These are phyloP conservation scores for Pyxicephalus adspersus DNA, from an alignment of 2,113 vertebrate species.

Conservation along the genomic window DNA sequence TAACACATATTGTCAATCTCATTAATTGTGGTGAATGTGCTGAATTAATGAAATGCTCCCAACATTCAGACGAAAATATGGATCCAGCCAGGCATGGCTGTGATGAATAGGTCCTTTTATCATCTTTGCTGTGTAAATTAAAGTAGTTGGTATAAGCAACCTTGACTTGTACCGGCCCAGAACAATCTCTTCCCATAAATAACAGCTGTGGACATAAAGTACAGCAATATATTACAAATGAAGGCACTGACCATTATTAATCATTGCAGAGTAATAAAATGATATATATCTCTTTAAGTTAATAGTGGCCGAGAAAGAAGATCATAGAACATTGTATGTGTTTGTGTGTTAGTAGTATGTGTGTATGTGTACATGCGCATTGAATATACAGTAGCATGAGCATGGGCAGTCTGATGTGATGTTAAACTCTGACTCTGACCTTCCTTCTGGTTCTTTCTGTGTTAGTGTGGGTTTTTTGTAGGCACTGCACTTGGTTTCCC, in stretches of 20 bases:
- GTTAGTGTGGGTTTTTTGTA: too few species aligned
- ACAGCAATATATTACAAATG: slow-evolving; percentile 1
- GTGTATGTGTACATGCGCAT: too few species aligned
- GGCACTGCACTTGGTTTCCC: too few species aligned
- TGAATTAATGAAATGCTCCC: neutral
- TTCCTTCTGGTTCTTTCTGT: too few species aligned
- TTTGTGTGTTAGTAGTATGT: too few species aligned
- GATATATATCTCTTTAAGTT: neutral
- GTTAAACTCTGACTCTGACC: too few species aligned
- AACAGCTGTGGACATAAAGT: slow-evolving; percentile 13
- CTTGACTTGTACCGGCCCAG: neutral
- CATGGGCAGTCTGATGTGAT: too few species aligned
- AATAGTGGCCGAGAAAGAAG: too few species aligned
- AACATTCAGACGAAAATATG: slow-evolving; percentile 16
- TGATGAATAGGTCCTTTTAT: slow-evolving; percentile 10
- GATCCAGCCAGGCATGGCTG: neutral
- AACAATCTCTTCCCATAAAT: slow-evolving; percentile 14
- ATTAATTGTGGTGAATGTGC: neutral
- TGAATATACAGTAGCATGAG: too few species aligned
- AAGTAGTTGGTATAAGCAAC: slow-evolving; percentile 22
- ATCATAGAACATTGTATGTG: too few species aligned
- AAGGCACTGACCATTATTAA: neutral
- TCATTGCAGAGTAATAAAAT: neutral
- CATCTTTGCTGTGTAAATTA: slow-evolving; percentile 34
- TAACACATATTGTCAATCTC: neutral